phyloP scores from a whole-genome alignment of 2,113 vertebrate genomes.

The Tricholaema leucomelas region DNA sequence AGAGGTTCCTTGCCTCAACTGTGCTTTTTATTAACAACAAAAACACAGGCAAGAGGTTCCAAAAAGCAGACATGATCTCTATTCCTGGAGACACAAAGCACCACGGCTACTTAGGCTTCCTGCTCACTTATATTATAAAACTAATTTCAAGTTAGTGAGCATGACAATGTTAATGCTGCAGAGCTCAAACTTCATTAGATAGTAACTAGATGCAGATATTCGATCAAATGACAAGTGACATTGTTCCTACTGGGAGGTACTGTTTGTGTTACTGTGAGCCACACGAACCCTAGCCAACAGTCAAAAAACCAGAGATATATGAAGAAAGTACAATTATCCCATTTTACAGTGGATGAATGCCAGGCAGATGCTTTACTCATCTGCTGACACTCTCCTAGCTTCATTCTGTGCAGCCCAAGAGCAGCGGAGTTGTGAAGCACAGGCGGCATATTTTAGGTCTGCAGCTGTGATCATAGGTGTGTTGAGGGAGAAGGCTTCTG shows the following conservation, averaged over 20 bases:
- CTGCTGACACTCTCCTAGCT: not conserved
- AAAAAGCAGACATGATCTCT: not conserved
- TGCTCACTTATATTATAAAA: not conserved
- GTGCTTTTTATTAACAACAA: not conserved
- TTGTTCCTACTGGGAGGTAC: conserved; percentile 26
- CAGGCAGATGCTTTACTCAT: not conserved
- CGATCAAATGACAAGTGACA: conserved; percentile 13
- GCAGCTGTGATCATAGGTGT: not conserved
- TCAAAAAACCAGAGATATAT: conserved; percentile 11
- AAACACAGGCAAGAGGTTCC: not conserved
- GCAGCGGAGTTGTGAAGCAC: not conserved
- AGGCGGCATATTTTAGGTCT: not conserved
- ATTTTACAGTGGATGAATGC: not conserved
- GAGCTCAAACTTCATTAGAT: conserved; percentile 27
- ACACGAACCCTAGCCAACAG: not conserved
- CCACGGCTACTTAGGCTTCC: not conserved
- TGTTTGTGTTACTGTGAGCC: conserved; percentile 1
- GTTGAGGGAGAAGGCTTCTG: not conserved
- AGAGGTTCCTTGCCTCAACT: not conserved
- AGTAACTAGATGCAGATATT: conserved; percentile 14
- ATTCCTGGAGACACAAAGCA: not conserved
- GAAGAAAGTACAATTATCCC: conserved; percentile 34
- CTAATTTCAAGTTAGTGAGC: not conserved
- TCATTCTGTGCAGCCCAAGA: not conserved
- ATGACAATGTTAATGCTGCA: not conserved